Conservation (phyloP, 2,797 vertebrate species). For the Strix occidentalis region DNA sequence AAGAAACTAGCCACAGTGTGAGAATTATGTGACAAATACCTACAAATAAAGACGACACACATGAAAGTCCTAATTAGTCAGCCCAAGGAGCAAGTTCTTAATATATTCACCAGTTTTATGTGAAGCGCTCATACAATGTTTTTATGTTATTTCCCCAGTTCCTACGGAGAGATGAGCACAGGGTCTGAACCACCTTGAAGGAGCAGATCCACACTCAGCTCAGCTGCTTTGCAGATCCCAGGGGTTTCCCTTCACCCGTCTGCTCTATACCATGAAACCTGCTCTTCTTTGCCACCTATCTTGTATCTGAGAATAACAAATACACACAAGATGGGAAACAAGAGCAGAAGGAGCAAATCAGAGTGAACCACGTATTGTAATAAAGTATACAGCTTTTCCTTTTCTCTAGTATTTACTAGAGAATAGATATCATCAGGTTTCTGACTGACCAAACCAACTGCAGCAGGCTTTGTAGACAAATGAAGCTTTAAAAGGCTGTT, state of each 20-base stretch:
- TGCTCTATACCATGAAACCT: not conserved
- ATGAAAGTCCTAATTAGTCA: not conserved
- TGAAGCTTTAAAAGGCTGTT: not conserved
- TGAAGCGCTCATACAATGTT: not conserved
- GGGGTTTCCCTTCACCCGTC: fast-evolving
- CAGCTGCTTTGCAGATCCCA: not conserved
- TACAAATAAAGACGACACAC: not conserved
- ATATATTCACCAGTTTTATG: not conserved
- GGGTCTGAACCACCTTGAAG: not conserved
- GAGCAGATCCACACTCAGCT: not conserved
- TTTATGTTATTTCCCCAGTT: not conserved
- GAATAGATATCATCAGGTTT: not conserved
- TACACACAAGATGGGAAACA: not conserved
- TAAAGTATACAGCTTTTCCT: not conserved
- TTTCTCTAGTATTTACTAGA: not conserved
- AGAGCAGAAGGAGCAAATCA: not conserved
- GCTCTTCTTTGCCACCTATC: not conserved
- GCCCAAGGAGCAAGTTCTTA: not conserved
- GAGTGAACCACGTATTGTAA: not conserved
- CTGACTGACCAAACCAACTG: constrained; percentile 7
- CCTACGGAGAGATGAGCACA: not conserved
- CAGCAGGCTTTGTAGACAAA: not conserved
- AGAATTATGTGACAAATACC: not conserved
- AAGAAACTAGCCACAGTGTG: not conserved
- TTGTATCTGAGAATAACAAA: not conserved